phyloP scores from a whole-genome alignment of 2,888 invertebrate species.

The Dryobotodes eremita region DNA sequence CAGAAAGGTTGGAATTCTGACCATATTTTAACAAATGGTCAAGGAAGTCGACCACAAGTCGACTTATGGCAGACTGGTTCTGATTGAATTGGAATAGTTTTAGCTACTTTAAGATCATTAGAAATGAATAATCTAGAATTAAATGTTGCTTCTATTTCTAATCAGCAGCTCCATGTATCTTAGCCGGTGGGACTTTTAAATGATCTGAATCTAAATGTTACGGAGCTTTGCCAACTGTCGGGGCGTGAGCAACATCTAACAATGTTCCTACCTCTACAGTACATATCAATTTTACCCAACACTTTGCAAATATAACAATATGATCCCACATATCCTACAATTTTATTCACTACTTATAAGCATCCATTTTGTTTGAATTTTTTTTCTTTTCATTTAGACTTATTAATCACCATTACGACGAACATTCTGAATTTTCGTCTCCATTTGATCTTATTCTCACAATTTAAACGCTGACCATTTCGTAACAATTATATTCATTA shows the following conservation, averaged over 20 bases:
- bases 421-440: not conserved
- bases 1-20: not conserved
- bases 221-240: conserved; percentile 84
- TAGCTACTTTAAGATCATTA: conserved; percentile 4
- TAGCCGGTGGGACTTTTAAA: conserved; percentile 75
- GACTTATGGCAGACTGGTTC: not conserved
- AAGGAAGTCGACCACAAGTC: no score
- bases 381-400: not conserved
- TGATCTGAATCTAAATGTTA: conserved; percentile 81
- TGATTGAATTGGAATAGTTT: not conserved
- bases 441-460: conserved; percentile 6
- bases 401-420: not conserved
- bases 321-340: conserved; percentile 4
- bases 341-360: not conserved
- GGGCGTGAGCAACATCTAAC: conserved; percentile 75
- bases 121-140: conserved; percentile 72
- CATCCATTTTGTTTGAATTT: conserved; percentile 1
- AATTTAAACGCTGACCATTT: conserved; percentile 5
- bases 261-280: conserved; percentile 74
- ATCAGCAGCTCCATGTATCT: conserved; percentile 72
- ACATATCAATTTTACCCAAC: conserved; percentile 68
- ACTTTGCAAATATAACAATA: conserved; percentile 49
- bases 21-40: not conserved
- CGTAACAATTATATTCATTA: conserved; percentile 15
- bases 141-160: conserved; percentile 77